phyloP scores from a whole-genome alignment of 2,888 invertebrate species.

The Neoscelio sp. region DNA sequence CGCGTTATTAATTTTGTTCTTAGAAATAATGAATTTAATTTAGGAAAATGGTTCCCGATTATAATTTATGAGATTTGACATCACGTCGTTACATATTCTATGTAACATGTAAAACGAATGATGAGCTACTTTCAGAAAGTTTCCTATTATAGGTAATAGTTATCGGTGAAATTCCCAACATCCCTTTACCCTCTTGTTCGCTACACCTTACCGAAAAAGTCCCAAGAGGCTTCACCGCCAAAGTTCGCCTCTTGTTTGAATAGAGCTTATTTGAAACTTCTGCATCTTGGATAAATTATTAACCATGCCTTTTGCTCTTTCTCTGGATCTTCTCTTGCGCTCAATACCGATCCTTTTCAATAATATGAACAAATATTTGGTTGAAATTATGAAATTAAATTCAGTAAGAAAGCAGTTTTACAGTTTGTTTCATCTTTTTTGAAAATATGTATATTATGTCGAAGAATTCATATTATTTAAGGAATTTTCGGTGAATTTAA shows the following conservation, averaged over 20 bases:
- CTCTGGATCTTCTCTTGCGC: conserved; percentile 26
- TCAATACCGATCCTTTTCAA: conserved; percentile 55
- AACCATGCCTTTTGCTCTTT: conserved; percentile 56
- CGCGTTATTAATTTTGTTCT: too few relatives aligned
- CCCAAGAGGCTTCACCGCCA: conserved; percentile 57
- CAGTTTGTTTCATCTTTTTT: too few relatives aligned
- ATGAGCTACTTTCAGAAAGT: conserved; percentile 64
- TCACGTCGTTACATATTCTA: conserved; percentile 51
- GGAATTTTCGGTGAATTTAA: too few relatives aligned
- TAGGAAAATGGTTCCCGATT: too few relatives aligned
- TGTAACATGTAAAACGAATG: conserved; percentile 59
- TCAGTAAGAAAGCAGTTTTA: conserved; percentile 7
- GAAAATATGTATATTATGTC: too few relatives aligned
- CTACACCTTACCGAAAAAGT: conserved; percentile 62
- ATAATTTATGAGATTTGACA: conserved; percentile 54
- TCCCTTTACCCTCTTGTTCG: conserved; percentile 56
- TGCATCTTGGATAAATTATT: conserved; percentile 65
- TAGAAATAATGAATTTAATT: too few relatives aligned
- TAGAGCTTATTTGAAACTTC: conserved; percentile 66
- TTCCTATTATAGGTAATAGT: conserved; percentile 64
- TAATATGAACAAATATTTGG: conserved; percentile 55
- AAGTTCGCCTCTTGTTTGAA: conserved; percentile 66
- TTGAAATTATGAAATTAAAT: conserved; percentile 20
- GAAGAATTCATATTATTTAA: too few relatives aligned
- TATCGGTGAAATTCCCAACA: conserved; percentile 62